Evolutionary conservation across 2,113 vertebrate genomes (phyloP), one percentile per base, ranked within the genome.

Genomic region (Tamias sibiricus): DNA sequence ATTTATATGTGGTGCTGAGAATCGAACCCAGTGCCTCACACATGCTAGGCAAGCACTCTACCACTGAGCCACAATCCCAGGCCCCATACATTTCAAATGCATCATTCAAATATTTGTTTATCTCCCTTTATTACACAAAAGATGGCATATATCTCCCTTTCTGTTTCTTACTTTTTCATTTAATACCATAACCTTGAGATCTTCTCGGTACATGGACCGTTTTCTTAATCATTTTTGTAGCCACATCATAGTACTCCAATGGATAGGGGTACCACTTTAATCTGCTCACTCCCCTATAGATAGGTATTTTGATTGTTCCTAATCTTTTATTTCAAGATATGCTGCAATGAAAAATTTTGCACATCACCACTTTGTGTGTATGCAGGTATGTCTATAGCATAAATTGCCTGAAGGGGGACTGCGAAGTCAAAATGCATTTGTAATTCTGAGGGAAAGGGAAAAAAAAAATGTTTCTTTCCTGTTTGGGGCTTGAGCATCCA

Each of bases 131-230:
- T 52, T 90, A 81, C 13, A 75, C 68, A 68, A 87, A 86, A 68
- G 28, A 49, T 7, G 44, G 57, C 37, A 85, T 40, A 44, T 44
- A 16, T 66, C 57, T 66, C 57, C 22, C 84, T 22, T 52, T 66
- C 44, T 79, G 35, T 85, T 95, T 69, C 71, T 92, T 77, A 47
- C 22, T 90, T 81, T 91, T 92, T 64, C n/a, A 71, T 69, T 90
- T 71, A 86, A 47, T 28, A 81, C 72, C 59, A 75, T 92, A 94
- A 47, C 79, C 40, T 91, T 92, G 30, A 68, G 66, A 54, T 86
- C 16, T 75, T 89, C 77, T 81, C 59, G 90, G 80, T n/a, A 81
- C 9, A 71, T 4, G 76, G 19, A 87, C 17, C 64, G 52, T 26
- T n/a, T 85, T 68, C 74, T 87, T 52, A 77, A 71, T 64, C 30